Evolutionary conservation across 2,113 vertebrate genomes (phyloP).

Genomic region (Lethenteron camtschaticum): DNA sequence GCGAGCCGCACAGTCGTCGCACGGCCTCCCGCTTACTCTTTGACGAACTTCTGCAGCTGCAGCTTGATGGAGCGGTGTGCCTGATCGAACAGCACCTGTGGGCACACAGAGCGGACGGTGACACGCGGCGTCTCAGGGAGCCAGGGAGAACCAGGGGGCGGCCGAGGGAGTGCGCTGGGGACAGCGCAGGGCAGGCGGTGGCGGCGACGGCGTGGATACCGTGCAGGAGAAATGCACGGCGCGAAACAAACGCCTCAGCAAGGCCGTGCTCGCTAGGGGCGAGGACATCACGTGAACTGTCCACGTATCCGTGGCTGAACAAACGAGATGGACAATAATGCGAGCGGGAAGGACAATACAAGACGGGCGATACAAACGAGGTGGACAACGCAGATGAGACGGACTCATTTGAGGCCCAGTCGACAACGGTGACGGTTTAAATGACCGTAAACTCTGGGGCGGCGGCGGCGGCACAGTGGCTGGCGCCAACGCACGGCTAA

Average conservation of each 20-base stretch:
- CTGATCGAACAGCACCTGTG: slow-evolving; percentile 84
- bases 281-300: too few relatives aligned
- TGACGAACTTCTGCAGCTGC: slow-evolving; percentile 80
- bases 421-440: neutral
- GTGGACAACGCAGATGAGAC: neutral
- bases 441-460: neutral
- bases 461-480: too few relatives aligned
- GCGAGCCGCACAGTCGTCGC: too few relatives aligned
- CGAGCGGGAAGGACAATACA: neutral
- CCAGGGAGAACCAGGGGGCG: neutral
- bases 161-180: neutral
- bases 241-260: neutral
- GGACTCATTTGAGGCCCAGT: too few relatives aligned
- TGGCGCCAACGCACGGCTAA: too few relatives aligned
- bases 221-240: neutral
- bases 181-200: neutral
- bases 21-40: slow-evolving; percentile 45
- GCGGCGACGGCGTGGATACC: neutral
- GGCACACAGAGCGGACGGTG: slow-evolving; percentile 7
- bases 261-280: too few relatives aligned
- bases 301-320: too few relatives aligned
- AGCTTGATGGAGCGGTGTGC: slow-evolving; percentile 81
- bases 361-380: neutral
- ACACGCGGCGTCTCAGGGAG: neutral
- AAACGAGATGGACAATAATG: too few relatives aligned